A percentile compares a stretch with the other conserved stretches of the same genome.
Evolutionary conservation across 2,797 vertebrate genomes (phyloP).

Genomic region (Carcharodon carcharias): DNA sequence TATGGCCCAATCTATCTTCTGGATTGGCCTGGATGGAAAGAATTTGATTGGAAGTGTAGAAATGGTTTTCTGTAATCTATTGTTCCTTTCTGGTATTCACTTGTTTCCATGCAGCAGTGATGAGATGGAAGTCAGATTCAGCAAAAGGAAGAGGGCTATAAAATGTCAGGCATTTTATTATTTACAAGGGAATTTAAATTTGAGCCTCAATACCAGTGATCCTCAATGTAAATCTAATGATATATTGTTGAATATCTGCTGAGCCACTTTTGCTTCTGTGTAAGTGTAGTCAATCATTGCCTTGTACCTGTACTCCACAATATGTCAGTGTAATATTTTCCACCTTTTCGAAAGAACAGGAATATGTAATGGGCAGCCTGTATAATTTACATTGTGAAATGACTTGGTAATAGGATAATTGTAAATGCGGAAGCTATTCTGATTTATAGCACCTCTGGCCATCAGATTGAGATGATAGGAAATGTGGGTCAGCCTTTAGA

Average conservation of each 20-base stretch:
- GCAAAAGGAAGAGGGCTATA: background rate
- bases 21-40: background rate
- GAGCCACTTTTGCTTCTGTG: background rate
- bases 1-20: background rate
- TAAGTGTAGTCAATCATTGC: background rate
- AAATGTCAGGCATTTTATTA: background rate
- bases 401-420: background rate
- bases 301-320: background rate
- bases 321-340: background rate
- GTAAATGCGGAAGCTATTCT: background rate
- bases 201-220: too few relatives aligned
- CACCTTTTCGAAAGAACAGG: background rate
- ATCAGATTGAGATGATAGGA: background rate
- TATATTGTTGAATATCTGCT: background rate
- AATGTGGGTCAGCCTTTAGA: background rate
- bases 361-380: background rate
- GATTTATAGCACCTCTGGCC: background rate
- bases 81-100: background rate
- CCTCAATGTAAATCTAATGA: too few relatives aligned
- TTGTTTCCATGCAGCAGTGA: background rate
- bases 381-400: constrained; percentile 7
- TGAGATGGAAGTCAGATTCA: background rate
- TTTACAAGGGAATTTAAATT: background rate
- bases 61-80: background rate
- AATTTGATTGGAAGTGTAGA: background rate